Base-by-base conservation (phyloP, 2,797 vertebrate species). In the Spheniscus humboldti region DNA sequence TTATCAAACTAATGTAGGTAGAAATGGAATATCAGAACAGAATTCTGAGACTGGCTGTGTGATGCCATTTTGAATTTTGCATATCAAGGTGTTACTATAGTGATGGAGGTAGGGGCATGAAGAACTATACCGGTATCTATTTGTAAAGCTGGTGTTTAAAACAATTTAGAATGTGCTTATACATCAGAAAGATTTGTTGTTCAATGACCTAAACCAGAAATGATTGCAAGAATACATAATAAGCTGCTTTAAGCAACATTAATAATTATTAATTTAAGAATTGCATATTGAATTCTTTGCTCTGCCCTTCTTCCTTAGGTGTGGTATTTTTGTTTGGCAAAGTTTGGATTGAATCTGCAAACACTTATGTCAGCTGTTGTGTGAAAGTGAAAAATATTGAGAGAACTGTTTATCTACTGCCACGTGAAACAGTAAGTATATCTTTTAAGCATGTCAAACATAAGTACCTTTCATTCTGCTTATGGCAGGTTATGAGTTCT, bases 311-410 rank as follows among this genome's bases (percentile, higher is more conserved):
- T 76, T 94, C 37, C 74, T 81, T 91, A 99, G 99, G 99, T 81
- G 99, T 99, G 91, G 99, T 99, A 22, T 99, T 99, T 98, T 98
- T 99, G 86, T 99, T 99, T 95, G 99, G 99, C 81, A 99, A 99
- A 98, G 99, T 99, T 96, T 99, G 99, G 99, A 99, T 99, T 31
- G 99, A 99, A 96, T 99, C 99, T 3, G 99, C 98, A 31, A 35
- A 98, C 96, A 97, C 98, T 16, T 98, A 99, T 7, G 99, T 99
- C 95, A 99, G 99, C 98, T 99, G 99, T 98, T 99, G 99, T 78
- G 98, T 99, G 73, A 97, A 98, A n/a, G 98, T 99, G 94, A 99
- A 97, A 98, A 99, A 99, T 96, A 99, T 99, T 6, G 99, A 99
- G 94, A 98, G 99, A 94, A 99, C 98, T 11, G 97, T 99, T 95